These are phyloP conservation scores for Dicycla oo DNA, from an alignment of 2,888 invertebrate genomes.

Conservation along the genomic window DNA sequence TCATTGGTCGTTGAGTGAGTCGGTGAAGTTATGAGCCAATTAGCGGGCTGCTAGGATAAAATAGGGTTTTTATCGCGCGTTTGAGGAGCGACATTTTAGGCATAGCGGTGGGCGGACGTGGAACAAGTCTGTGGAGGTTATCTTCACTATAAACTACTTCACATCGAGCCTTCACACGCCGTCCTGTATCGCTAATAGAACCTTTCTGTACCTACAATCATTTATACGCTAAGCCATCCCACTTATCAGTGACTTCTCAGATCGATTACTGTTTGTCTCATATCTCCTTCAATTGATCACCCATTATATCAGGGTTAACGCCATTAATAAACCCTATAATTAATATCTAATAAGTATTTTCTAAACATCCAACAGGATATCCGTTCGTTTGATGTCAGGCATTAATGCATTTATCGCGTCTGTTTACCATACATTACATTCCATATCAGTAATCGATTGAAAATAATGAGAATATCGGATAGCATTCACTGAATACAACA, in stretches of 20 bases:
- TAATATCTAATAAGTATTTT: slow-evolving; percentile 42
- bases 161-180: slow-evolving; percentile 53
- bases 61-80: slow-evolving; percentile 67
- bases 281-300: slow-evolving; percentile 29
- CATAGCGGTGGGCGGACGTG: slow-evolving; percentile 51
- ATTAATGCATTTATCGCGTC: slow-evolving; percentile 52
- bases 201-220: slow-evolving; percentile 45
- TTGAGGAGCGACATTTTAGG: slow-evolving; percentile 62
- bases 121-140: slow-evolving; percentile 55
- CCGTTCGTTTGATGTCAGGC: slow-evolving; percentile 47
- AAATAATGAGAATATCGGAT: slow-evolving; percentile 49
- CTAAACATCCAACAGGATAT: slow-evolving; percentile 49
- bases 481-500: slow-evolving; percentile 42
- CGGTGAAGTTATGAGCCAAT: slow-evolving; percentile 75
- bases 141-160: slow-evolving; percentile 63
- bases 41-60: slow-evolving; percentile 69
- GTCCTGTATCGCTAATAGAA: slow-evolving; percentile 37
- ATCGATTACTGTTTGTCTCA: slow-evolving; percentile 29
- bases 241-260: slow-evolving; percentile 36
- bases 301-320: slow-evolving; percentile 18
- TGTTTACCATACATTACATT: slow-evolving; percentile 52
- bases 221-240: slow-evolving; percentile 42
- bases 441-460: slow-evolving; percentile 54
- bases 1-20: slow-evolving; percentile 61
- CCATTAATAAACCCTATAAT: slow-evolving; percentile 36